These are phyloP conservation scores for Caenorhabditis latens DNA, from an alignment of 1,140 invertebrate species.

Conservation along the genomic window DNA sequence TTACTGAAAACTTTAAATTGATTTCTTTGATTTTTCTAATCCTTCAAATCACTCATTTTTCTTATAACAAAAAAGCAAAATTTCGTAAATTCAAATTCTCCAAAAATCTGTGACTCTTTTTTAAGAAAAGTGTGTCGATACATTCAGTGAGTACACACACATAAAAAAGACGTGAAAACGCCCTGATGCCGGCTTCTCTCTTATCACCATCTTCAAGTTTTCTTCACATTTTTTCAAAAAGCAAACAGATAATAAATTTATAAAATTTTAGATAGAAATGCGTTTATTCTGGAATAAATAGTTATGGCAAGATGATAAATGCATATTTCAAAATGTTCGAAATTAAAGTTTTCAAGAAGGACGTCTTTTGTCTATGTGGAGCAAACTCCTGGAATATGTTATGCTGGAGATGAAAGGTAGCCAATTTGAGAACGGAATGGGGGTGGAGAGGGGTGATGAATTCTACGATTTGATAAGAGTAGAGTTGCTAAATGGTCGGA, in stretches of 20 bases:
- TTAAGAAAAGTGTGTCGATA: neutral
- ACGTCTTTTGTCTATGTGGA: slow-evolving; percentile 6
- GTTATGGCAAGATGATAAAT: slow-evolving; percentile 49
- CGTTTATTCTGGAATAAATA: slow-evolving; percentile 52
- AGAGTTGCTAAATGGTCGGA: slow-evolving; percentile 28
- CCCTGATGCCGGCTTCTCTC: slow-evolving; percentile 18
- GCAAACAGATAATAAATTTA: neutral
- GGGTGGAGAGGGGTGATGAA: too few relatives aligned
- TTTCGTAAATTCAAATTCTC: neutral
- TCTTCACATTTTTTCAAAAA: neutral
- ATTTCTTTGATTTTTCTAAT: too few relatives aligned
- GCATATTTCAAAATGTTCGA: slow-evolving; percentile 12
- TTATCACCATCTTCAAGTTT: slow-evolving; percentile 41
- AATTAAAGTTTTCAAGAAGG: slow-evolving; percentile 17
- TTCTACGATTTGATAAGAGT: slow-evolving; percentile 44
- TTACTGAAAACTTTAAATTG: too few relatives aligned
- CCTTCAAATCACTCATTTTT: too few relatives aligned
- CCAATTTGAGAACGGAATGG: slow-evolving; percentile 36
- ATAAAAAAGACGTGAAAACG: slow-evolving; percentile 46
- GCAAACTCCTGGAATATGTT: slow-evolving; percentile 32
- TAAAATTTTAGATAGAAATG: slow-evolving; percentile 7
- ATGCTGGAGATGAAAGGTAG: slow-evolving; percentile 37
- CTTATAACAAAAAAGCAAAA: neutral
- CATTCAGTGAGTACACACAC: slow-evolving; percentile 14
- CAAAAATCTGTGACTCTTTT: neutral